Evolutionary conservation across 2,888 invertebrate species (phyloP), one percentile per base, ranked within the genome.

Genomic region (Leuctra nigra): DNA sequence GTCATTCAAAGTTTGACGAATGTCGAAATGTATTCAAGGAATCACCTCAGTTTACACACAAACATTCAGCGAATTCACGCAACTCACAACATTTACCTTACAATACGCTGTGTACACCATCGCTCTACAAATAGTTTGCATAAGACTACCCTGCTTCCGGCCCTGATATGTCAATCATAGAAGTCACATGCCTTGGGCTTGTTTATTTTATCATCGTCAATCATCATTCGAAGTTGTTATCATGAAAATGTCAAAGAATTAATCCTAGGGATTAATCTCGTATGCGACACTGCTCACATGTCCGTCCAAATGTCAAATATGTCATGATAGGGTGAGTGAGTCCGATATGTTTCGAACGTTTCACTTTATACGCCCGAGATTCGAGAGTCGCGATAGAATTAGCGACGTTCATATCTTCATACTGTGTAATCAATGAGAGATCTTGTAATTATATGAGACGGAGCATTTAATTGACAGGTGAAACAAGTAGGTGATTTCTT

Each of bases 151-250:
- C 16, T 7, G 35, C 50, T 50, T 50, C 50, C 50, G 33, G 50
- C 50, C 50, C 20, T 35, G 33, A 50, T 50, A 50, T n/a, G 50
- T 50, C 50, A 50, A 50, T 50, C 50, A 35, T 22, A 11, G 20
- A 47, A 47, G 29, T 47, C 23, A 47, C n/a, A 25, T 25, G 29
- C 25, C n/a, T n/a, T n/a, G n/a, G n/a, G n/a, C n/a, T 23, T 25
- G 25, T 16, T 23, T 47, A 47, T 47, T 47, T 47, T 47, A 47
- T 47, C 14, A 47, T 25, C 47, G 47, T 47, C 47, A 47, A 24
- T 47, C 47, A 47, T n/a, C 16, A 47, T 29, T 47, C 39, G 47
- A 25, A 16, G 24, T 23, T 16, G 25, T 16, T 47, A 47, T 47
- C 47, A 25, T 16, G 23, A 23, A 23, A 23, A 29, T 47, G 47